Percentiles rank a stretch among this genome's conserved stretches.
These are phyloP conservation scores for Australoheros facetus DNA, from an alignment of 2,797 vertebrate species.

Conservation along the genomic window DNA sequence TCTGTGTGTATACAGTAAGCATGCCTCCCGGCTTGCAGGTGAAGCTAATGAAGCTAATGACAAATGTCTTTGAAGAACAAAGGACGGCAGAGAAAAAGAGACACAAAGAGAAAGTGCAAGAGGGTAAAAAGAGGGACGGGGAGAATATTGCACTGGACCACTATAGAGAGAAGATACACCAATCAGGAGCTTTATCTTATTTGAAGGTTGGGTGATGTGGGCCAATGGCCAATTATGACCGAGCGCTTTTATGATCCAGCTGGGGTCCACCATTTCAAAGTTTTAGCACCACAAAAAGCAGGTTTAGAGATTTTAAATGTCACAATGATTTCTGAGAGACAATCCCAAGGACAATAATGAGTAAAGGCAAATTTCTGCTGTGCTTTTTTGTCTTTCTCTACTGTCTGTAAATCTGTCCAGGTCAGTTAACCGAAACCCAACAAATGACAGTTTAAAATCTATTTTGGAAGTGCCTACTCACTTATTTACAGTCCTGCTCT, in stretches of 20 bases:
- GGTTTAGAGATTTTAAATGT: constrained; percentile 21
- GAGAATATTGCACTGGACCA: constrained; percentile 20
- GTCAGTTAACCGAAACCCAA: constrained; percentile 37
- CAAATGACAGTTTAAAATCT: constrained; percentile 54
- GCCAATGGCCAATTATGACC: constrained; percentile 42
- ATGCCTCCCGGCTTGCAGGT: constrained; percentile 40
- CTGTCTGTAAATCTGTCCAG: constrained; percentile 7
- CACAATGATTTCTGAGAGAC: not conserved
- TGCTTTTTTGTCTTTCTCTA: constrained; percentile 17
- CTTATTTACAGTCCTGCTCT: constrained; percentile 65
- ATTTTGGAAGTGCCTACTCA: constrained; percentile 31
- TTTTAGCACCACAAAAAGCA: constrained; percentile 13
- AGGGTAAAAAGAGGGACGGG: constrained; percentile 9
- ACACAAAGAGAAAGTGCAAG: constrained; percentile 30
- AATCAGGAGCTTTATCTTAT: constrained; percentile 44
- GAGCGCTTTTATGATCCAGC: constrained; percentile 34
- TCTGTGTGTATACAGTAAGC: constrained; percentile 4
- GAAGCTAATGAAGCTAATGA: constrained; percentile 52
- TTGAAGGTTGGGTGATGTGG: constrained; percentile 32
- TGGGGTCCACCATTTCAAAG: constrained; percentile 32
- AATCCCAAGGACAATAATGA: not conserved
- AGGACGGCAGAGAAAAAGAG: constrained; percentile 29
- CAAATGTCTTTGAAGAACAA: constrained; percentile 69
- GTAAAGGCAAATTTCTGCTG: not conserved
- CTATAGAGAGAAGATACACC: constrained; percentile 25